Base-by-base conservation (phyloP, 2,113 vertebrate species). In the Conger conger region DNA sequence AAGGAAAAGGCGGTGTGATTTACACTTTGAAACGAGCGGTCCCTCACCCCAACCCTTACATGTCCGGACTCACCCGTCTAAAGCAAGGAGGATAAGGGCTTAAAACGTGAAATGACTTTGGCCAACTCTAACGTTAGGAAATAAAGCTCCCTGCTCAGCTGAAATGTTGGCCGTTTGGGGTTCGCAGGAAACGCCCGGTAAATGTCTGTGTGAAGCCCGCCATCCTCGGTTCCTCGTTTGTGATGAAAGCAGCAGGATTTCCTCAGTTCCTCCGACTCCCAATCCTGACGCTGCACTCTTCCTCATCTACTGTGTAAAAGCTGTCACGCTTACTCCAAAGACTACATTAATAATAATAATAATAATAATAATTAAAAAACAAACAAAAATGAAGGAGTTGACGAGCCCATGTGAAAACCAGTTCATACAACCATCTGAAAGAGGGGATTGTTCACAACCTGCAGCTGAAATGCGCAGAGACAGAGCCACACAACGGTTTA, bases 391-490 rank as follows among this genome's bases (percentile, higher is more conserved):
- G 9, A 36, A 36, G 36, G 15, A 37, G 35, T 78, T 57, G 4
- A 9, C 16, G 78, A 37, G 33, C 45, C 42, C 37, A 35, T 35
- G 9, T 42, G 18, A 79, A 84, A 78, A 42, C 37, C 57, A 38
- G 73, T 35, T 73, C 73, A 27, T 76, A 83, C 35, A 83, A 50
- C 82, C 82, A 83, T 27, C 82, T 83, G 23, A 30, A 76, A 63
- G 57, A 20, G 5, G 23, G 23, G 57, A 63, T 4, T 3, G 57
- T 27, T 23, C 20, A 63, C 57, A 63, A 63, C 6, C 57, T 5
- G 2, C 57, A 4, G 57, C 3, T 63, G 20, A 63, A 63, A 63
- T 63, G 20, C 20, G 0, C 57, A 63, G 57, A 3, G 57, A 27
- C 23, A 63, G 18, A 63, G 57, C 6, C 57, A 63, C 3, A 63